Evolutionary conservation across 2,113 vertebrate species (phyloP), one percentile per base, ranked within the genome.

Genomic region (Arvicanthis niloticus): DNA sequence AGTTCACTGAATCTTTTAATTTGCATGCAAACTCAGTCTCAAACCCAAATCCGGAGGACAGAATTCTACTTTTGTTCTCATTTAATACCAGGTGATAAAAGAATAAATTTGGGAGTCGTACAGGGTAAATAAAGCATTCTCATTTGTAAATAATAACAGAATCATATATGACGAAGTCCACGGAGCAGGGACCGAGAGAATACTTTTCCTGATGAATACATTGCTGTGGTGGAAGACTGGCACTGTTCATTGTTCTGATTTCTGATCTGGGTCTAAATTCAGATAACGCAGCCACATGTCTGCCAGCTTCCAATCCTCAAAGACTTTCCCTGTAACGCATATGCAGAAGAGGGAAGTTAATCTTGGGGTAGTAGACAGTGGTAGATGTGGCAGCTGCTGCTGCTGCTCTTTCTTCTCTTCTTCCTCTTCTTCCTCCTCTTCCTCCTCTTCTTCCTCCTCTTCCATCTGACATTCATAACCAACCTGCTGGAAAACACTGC

Each of bases 201-300:
- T 22, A 6, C 80, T 51, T 86, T 78, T 86, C 72, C 82, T 73
- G 60, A 91, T 89, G 62, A 95, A 58, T 48, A 93, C 88, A 82
- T 65, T 10, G 90, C 94, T 80, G 2, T 15, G 2, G 37, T 96
- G 93, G 97, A 96, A 94, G 92, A 51, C 88, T 34, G 93, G 42
- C 75, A 95, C 88, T 24, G 16, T 96, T 97, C 95, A 96, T 98
- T 98, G 98, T 98, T 98, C 96, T 90, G 96, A 92, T 95, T 96
- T 95, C 88, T 84, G 93, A 96, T 92, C 94, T 94, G 95, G 92
- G 76, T 93, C 96, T 97, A 31, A 40, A 97, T 84, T 96, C 92
- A 45, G 73, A 88, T 7, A 31, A 72, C 0, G 48, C 0, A 0
- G 1, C 77, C 40, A 17, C 7, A 5, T 45, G 72, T 95, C 86